Evolutionary conservation across 2,888 invertebrate genomes (phyloP).

Genomic region (Aricia artaxerxes): DNA sequence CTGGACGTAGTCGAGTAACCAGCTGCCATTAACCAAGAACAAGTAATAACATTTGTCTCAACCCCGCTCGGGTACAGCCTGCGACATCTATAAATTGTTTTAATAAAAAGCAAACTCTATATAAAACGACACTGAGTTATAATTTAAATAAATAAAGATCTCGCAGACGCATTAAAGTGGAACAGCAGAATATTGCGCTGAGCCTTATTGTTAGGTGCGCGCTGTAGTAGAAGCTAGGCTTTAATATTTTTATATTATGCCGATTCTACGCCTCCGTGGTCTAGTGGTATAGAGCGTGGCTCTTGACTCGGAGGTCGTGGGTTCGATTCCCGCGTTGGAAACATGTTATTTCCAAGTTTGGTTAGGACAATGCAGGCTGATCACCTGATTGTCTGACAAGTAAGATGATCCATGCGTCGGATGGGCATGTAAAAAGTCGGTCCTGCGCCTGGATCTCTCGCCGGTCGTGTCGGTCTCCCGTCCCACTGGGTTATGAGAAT

Average conservation of each 20-base stretch:
- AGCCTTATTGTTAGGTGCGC: not conserved
- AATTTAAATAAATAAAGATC: constrained; percentile 30
- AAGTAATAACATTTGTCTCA: constrained; percentile 5
- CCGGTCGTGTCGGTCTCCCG: too few species aligned
- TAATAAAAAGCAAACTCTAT: constrained; percentile 31
- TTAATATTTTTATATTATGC: not conserved
- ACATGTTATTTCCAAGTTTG: too few species aligned
- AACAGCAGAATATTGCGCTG: constrained; percentile 21
- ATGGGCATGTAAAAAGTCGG: too few species aligned
- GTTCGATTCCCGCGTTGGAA: too few species aligned
- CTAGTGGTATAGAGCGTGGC: too few species aligned
- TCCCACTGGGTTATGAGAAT: too few species aligned
- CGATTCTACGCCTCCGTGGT: too few species aligned
- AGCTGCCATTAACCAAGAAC: not conserved
- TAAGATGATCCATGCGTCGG: too few species aligned
- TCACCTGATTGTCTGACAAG: too few species aligned
- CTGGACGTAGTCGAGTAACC: not conserved
- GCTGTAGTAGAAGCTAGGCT: not conserved
- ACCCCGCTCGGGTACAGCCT: not conserved
- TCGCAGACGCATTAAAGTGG: constrained; percentile 20
- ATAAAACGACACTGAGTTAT: constrained; percentile 25
- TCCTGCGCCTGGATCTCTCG: too few species aligned
- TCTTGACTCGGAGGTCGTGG: too few species aligned
- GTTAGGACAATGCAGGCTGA: too few species aligned
- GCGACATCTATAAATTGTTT: constrained; percentile 20